Evolutionary conservation across 2,888 invertebrate genomes (phyloP).

Genomic region (Chymomyza procnemis): DNA sequence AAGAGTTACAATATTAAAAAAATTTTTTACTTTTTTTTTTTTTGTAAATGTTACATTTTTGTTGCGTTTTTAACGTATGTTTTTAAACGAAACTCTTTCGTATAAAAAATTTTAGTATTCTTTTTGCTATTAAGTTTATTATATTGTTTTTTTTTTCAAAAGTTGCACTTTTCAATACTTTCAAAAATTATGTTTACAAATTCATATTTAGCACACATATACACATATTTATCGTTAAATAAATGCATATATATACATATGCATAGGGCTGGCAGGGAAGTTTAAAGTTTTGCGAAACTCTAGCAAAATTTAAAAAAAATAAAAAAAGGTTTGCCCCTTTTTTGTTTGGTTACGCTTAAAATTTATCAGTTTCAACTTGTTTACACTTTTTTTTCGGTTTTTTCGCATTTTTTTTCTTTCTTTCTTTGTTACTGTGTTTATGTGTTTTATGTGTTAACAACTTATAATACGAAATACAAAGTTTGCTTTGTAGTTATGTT

Average conservation of each 20-base stretch:
- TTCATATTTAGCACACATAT: not conserved
- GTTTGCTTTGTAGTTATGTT: constrained; percentile 62
- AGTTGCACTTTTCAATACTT: not conserved
- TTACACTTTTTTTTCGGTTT: constrained; percentile 18
- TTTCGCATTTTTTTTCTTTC: constrained; percentile 23
- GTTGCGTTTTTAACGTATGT: constrained; percentile 21
- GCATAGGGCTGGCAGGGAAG: not conserved
- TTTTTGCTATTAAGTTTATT: constrained; percentile 34
- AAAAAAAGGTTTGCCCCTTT: not conserved
- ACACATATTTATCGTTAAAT: not conserved
- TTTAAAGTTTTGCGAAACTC: not conserved
- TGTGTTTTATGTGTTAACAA: constrained; percentile 52
- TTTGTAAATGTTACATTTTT: constrained; percentile 30
- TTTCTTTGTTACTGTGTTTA: constrained; percentile 6
- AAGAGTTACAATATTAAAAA: constrained; percentile 18
- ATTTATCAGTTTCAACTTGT: not conserved
- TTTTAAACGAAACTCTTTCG: constrained; percentile 28
- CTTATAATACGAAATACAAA: constrained; percentile 70
- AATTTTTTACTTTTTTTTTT: constrained; percentile 25
- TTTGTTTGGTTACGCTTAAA: not conserved
- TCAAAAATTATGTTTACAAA: not conserved
- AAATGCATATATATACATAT: not conserved
- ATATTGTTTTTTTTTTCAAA: constrained; percentile 10
- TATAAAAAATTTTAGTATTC: constrained; percentile 22
- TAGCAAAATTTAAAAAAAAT: too few relatives aligned